phyloP scores from a whole-genome alignment of 2,113 vertebrate genomes.

The Hylia prasina region DNA sequence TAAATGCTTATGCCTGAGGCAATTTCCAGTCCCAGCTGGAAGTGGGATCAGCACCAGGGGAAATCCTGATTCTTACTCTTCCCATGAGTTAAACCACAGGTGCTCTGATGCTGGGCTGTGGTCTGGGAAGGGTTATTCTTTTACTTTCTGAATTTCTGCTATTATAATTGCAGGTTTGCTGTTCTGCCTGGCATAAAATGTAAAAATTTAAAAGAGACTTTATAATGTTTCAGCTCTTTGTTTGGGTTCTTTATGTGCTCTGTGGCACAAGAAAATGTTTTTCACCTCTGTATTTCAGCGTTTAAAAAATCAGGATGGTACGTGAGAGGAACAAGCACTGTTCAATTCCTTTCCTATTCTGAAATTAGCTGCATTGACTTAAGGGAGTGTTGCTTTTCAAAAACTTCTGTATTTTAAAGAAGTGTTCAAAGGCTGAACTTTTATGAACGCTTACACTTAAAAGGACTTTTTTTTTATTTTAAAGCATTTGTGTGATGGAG shows the following conservation, averaged over 20 bases:
- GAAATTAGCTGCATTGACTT: neutral
- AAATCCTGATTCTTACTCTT: neutral
- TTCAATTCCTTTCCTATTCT: neutral
- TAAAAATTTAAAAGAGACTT: neutral
- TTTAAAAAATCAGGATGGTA: neutral
- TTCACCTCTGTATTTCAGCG: neutral
- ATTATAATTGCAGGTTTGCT: neutral
- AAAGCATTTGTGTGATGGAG: neutral
- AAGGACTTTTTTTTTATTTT: conserved; percentile 16
- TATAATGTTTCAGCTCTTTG: neutral
- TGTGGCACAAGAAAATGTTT: neutral
- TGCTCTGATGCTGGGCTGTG: neutral
- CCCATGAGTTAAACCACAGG: neutral
- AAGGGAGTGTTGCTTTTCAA: neutral
- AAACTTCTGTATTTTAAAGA: neutral
- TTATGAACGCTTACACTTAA: neutral
- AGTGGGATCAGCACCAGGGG: neutral
- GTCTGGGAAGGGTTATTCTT: neutral
- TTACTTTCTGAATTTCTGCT: neutral
- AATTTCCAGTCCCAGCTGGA: neutral
- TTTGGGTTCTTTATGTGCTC: neutral
- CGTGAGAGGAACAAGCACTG: neutral
- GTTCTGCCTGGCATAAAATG: neutral
- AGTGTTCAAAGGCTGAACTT: conserved; percentile 32
- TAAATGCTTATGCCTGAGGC: neutral